These are phyloP conservation scores for Chondrilla cf. caribensis DNA, from an alignment of 37 sponge, comb jelly and placozoan genomes.

Conservation along the genomic window DNA sequence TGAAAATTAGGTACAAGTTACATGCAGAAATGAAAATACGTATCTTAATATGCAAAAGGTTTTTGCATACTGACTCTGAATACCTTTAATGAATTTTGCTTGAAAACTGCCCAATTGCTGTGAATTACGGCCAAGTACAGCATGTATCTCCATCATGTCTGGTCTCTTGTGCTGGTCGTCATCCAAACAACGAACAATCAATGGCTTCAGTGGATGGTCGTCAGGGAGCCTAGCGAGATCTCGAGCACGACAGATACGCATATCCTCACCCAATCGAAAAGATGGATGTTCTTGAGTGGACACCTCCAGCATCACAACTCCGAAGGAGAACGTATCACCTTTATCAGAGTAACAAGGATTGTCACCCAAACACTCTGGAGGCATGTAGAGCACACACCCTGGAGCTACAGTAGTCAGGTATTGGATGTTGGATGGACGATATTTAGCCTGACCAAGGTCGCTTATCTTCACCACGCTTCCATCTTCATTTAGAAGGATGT, in stretches of 20 bases:
- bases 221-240: background rate
- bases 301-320: background rate
- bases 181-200: background rate
- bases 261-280: background rate
- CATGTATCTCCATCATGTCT: background rate
- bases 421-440: background rate
- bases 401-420: background rate
- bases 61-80: no score
- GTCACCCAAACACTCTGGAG: background rate
- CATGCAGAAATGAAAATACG: no score
- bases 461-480: background rate
- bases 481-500: conserved; percentile 2
- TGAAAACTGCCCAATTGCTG: no score
- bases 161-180: background rate
- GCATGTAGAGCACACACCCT: background rate
- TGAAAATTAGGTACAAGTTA: no score
- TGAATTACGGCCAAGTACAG: no score
- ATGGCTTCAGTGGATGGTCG: conserved; percentile 6
- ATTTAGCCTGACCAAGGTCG: background rate
- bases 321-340: background rate
- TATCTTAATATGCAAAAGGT: no score
- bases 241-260: background rate
- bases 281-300: conserved; percentile 2
- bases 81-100: no score
- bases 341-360: background rate